Conservation (phyloP, 2,113 vertebrate species). For the Mesitornis unicolor region DNA sequence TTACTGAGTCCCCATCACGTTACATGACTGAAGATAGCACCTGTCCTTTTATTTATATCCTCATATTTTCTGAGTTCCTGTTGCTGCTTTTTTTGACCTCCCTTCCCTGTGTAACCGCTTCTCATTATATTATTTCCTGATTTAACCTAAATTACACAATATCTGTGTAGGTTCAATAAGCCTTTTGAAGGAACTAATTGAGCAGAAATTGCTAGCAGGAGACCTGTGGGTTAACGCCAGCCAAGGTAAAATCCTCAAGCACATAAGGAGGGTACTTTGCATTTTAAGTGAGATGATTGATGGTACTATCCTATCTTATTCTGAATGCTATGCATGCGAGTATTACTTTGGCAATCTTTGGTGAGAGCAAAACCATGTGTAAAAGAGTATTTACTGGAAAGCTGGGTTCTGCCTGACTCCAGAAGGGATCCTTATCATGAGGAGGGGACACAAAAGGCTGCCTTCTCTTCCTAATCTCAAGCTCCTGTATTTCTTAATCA, state of each 20-base stretch:
- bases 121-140: constrained; percentile 28
- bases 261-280: background rate
- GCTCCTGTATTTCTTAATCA: background rate
- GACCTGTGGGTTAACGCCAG: background rate
- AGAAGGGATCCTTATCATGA: background rate
- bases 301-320: background rate
- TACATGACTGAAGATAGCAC: constrained; percentile 47
- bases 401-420: background rate
- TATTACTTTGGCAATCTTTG: background rate
- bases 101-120: background rate
- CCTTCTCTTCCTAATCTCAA: background rate
- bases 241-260: background rate
- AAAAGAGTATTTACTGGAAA: background rate
- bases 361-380: background rate
- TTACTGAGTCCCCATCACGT: constrained; percentile 36
- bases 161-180: background rate
- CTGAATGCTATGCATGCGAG: background rate
- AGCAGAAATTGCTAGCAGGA: background rate
- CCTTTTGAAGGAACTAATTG: background rate
- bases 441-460: background rate
- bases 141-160: constrained; percentile 32
- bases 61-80: constrained; percentile 32
- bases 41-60: constrained; percentile 60
- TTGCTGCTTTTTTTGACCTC: constrained; percentile 26
- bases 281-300: background rate